Percentiles rank a stretch among this genome's conserved stretches.
Conservation (phyloP, 2,888 invertebrate genomes). For the Hesperia comma region DNA sequence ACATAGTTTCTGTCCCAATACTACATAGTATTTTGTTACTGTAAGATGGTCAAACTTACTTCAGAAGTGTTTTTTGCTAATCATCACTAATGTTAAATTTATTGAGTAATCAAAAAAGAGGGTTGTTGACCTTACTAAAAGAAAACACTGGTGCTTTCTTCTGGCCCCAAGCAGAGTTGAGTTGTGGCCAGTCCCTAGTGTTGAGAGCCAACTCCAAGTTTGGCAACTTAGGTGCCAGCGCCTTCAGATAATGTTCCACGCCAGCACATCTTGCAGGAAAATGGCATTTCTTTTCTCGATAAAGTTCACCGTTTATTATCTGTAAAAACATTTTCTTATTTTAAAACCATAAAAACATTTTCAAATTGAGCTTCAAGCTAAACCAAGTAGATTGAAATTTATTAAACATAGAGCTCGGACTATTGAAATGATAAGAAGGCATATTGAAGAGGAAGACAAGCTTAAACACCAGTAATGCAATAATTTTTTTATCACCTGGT, state of each 20-base stretch:
- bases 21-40: too few relatives aligned
- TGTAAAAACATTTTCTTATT: slow-evolving; percentile 84
- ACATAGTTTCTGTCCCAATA: too few relatives aligned
- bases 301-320: slow-evolving; percentile 91
- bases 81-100: too few relatives aligned
- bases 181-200: slow-evolving; percentile 96
- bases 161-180: slow-evolving; percentile 85
- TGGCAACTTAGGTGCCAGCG: slow-evolving; percentile 87
- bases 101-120: not conserved
- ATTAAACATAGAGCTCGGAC: too few relatives aligned
- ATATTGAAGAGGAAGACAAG: too few relatives aligned
- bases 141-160: slow-evolving; percentile 93
- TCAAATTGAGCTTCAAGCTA: too few relatives aligned
- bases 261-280: slow-evolving; percentile 97
- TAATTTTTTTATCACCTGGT: slow-evolving; percentile 60
- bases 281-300: slow-evolving; percentile 93
- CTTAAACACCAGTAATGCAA: too few relatives aligned
- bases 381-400: too few relatives aligned
- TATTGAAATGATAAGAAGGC: too few relatives aligned
- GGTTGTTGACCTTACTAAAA: slow-evolving; percentile 91
- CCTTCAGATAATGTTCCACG: slow-evolving; percentile 93
- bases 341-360: too few relatives aligned
- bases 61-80: too few relatives aligned
- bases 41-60: too few relatives aligned
- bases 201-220: slow-evolving; percentile 95